Evolutionary conservation across 2,797 vertebrate species (phyloP).

Genomic region (Rhyacichthys aspro): DNA sequence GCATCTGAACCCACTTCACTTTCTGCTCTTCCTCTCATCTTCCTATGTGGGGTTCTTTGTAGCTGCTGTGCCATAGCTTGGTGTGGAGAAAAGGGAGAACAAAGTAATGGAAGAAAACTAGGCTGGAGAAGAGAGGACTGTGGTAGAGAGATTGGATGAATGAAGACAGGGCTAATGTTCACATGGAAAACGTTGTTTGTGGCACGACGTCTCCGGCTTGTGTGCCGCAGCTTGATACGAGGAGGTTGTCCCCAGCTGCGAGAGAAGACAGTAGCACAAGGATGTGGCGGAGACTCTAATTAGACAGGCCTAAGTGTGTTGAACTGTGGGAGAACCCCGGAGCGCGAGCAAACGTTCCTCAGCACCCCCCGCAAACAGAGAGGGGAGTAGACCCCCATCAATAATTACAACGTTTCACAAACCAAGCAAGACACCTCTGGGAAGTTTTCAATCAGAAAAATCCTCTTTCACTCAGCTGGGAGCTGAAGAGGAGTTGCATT

Average conservation of each 20-base stretch:
- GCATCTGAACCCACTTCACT: constrained; percentile 75
- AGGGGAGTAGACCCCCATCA: constrained; percentile 78
- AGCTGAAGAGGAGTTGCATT: constrained; percentile 66
- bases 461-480: constrained; percentile 65
- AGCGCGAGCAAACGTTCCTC: constrained; percentile 67
- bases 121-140: constrained; percentile 64
- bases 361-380: constrained; percentile 72
- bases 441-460: constrained; percentile 81
- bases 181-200: constrained; percentile 61
- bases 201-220: constrained; percentile 59
- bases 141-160: constrained; percentile 64
- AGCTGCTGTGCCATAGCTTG: constrained; percentile 69
- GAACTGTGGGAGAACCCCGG: constrained; percentile 81
- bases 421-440: constrained; percentile 80
- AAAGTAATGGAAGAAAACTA: constrained; percentile 59
- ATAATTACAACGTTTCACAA: constrained; percentile 86
- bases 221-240: constrained; percentile 67
- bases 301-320: constrained; percentile 79
- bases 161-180: constrained; percentile 64
- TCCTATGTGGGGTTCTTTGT: constrained; percentile 81
- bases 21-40: constrained; percentile 74
- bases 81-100: constrained; percentile 71
- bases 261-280: constrained; percentile 66
- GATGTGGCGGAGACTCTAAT: constrained; percentile 80
- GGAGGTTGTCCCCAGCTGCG: constrained; percentile 78